A percentile compares a stretch with the other conserved stretches of the same genome.
Evolutionary conservation across 2,113 vertebrate species (phyloP).

Genomic region (Centropus unirufus): DNA sequence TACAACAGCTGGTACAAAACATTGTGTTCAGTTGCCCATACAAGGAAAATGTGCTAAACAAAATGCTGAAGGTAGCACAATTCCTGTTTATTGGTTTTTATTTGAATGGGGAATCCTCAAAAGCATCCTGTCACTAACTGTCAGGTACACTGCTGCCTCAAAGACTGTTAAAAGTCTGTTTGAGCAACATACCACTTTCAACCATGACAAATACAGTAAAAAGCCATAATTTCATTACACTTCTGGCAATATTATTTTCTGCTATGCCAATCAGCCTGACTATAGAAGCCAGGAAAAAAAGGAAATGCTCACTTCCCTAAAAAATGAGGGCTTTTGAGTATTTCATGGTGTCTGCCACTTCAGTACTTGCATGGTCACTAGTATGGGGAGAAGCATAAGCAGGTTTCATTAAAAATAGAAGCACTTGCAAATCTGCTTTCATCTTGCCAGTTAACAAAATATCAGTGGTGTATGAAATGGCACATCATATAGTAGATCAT

Average conservation of each 20-base stretch:
- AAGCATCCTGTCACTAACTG: slow-evolving; percentile 1
- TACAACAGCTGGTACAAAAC: background rate
- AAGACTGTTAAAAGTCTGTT: background rate
- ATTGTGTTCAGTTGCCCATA: background rate
- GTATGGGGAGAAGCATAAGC: background rate
- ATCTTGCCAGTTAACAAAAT: background rate
- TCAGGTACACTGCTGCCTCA: background rate
- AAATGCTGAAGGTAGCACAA: slow-evolving; percentile 26
- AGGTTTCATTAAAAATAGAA: slow-evolving; percentile 1
- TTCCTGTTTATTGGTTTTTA: slow-evolving; percentile 7
- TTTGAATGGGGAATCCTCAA: background rate
- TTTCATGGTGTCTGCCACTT: background rate
- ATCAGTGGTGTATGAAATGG: background rate
- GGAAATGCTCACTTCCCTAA: background rate
- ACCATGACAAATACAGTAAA: background rate
- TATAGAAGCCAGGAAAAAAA: background rate
- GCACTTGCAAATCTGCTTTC: background rate
- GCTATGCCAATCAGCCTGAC: background rate
- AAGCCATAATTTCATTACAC: background rate
- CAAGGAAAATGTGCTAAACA: background rate
- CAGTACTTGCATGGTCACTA: background rate
- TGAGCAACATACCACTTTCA: background rate
- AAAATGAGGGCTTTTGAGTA: background rate
- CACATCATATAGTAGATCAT: background rate
- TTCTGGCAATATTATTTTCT: slow-evolving; percentile 14